A percentile compares a stretch with the other conserved stretches of the same genome.
These are phyloP conservation scores for Parapsyche elsis DNA, from an alignment of 1,140 invertebrate genomes.

Conservation along the genomic window DNA sequence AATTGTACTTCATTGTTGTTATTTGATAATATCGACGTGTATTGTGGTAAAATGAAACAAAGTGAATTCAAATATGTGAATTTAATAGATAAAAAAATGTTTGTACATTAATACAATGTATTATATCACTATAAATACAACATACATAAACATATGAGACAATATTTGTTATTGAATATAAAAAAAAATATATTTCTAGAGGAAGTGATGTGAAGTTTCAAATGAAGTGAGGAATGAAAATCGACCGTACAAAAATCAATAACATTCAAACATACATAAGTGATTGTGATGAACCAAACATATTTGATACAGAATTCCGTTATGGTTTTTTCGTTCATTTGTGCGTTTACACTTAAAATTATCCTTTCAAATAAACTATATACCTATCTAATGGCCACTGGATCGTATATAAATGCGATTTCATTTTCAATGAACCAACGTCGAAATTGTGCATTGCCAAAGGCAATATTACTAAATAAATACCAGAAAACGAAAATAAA, in stretches of 20 bases:
- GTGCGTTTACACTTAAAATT: slow-evolving; percentile 1
- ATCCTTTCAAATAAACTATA: neutral
- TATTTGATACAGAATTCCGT: neutral
- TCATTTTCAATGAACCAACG: neutral
- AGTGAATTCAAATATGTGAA: neutral
- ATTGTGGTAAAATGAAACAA: neutral
- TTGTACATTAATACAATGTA: slow-evolving; percentile 44
- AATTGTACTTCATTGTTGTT: too few species aligned
- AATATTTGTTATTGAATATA: neutral
- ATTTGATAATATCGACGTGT: too few species aligned
- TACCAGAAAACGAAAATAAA: neutral
- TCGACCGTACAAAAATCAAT: neutral
- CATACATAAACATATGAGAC: slow-evolving; percentile 22
- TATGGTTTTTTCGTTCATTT: neutral
- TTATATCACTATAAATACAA: slow-evolving; percentile 32
- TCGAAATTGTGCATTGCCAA: neutral
- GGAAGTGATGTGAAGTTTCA: neutral
- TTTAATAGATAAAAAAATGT: slow-evolving; percentile 47
- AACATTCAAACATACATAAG: neutral
- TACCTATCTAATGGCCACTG: slow-evolving; percentile 29
- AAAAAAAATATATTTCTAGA: neutral
- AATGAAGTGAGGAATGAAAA: slow-evolving; percentile 1
- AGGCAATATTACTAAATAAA: neutral
- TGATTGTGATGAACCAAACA: neutral
- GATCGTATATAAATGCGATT: slow-evolving; percentile 9